These are phyloP conservation scores for Horisme vitalbata DNA, from an alignment of 2,888 invertebrate genomes.

Conservation along the genomic window DNA sequence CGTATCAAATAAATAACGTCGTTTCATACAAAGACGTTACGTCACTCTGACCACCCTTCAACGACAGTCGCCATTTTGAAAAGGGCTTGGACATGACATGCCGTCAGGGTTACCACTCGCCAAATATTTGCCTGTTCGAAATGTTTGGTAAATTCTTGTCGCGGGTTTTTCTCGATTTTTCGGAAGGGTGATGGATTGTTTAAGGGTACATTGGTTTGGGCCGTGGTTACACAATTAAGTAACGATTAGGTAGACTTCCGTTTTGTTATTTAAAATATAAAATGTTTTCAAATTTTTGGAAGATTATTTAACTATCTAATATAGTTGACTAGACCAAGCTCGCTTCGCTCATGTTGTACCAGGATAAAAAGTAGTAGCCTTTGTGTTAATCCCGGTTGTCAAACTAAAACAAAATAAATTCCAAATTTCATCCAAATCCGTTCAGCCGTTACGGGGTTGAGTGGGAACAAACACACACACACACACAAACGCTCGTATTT, in stretches of 20 bases:
- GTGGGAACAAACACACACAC: too few relatives aligned
- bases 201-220: slow-evolving; percentile 11
- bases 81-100: slow-evolving; percentile 74
- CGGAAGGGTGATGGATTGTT: slow-evolving; percentile 22
- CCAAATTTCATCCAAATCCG: too few relatives aligned
- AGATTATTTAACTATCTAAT: too few relatives aligned
- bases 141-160: slow-evolving; percentile 53
- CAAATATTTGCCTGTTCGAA: slow-evolving; percentile 57
- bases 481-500: too few relatives aligned
- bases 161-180: slow-evolving; percentile 31
- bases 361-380: too few relatives aligned
- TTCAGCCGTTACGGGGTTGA: too few relatives aligned
- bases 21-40: slow-evolving; percentile 60
- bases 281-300: too few relatives aligned
- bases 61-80: slow-evolving; percentile 72
- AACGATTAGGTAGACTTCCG: slow-evolving; percentile 10
- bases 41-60: slow-evolving; percentile 63
- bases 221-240: slow-evolving; percentile 12
- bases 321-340: too few relatives aligned
- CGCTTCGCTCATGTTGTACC: too few relatives aligned
- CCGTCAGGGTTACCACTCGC: slow-evolving; percentile 60
- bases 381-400: too few relatives aligned
- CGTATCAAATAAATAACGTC: slow-evolving; percentile 67
- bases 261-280: too few relatives aligned
- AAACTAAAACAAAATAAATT: too few relatives aligned